Evolutionary conservation across 2,797 vertebrate genomes (phyloP).

Genomic region (Acanthis flammea): DNA sequence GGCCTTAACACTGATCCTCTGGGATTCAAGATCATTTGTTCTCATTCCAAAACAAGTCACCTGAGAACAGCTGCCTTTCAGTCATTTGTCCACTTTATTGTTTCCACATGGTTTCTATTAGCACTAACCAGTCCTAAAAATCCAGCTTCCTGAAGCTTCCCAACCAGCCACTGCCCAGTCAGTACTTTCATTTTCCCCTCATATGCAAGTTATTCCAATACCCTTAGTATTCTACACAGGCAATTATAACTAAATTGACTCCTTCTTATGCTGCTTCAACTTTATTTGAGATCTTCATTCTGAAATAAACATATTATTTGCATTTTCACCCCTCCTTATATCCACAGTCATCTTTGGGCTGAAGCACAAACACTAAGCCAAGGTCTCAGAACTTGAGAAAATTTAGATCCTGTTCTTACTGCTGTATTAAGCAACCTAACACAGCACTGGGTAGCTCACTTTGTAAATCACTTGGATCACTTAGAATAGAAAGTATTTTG

Average conservation of each 20-base stretch:
- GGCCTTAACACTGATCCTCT: background rate
- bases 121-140: background rate
- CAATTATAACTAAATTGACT: background rate
- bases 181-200: background rate
- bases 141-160: background rate
- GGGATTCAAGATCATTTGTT: background rate
- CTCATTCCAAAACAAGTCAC: background rate
- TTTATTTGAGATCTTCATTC: background rate
- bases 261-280: background rate
- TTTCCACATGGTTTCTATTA: background rate
- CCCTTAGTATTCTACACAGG: background rate
- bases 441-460: background rate
- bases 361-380: background rate
- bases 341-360: background rate
- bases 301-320: background rate
- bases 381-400: background rate
- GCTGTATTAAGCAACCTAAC: background rate
- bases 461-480: background rate
- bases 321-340: background rate
- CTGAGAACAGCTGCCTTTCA: background rate
- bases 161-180: background rate
- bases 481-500: background rate
- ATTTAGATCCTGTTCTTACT: background rate
- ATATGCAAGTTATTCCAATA: background rate
- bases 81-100: background rate